These are phyloP conservation scores for Apotomis capreana DNA, from an alignment of 2,888 invertebrate species.

Conservation along the genomic window DNA sequence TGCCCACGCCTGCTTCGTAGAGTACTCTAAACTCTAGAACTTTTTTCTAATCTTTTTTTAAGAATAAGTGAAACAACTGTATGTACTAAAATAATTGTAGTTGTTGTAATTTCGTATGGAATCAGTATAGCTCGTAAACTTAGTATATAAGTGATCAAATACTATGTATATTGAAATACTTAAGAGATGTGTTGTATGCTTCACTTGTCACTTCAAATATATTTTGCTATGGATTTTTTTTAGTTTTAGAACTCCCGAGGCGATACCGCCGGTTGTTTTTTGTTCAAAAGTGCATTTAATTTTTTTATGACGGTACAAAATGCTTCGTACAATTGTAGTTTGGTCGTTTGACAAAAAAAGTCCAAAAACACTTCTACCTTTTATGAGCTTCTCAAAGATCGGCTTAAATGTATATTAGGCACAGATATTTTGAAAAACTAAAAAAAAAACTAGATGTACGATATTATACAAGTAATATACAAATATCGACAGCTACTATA, in stretches of 20 bases:
- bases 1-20: slow-evolving; percentile 41
- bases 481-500: slow-evolving; percentile 73
- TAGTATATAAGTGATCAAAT: slow-evolving; percentile 63
- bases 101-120: slow-evolving; percentile 76
- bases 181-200: slow-evolving; percentile 60
- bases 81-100: slow-evolving; percentile 72
- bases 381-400: slow-evolving; percentile 77
- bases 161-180: slow-evolving; percentile 71
- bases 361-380: slow-evolving; percentile 68
- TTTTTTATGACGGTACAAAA: slow-evolving; percentile 56
- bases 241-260: slow-evolving; percentile 27
- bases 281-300: slow-evolving; percentile 55
- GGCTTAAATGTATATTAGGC: slow-evolving; percentile 82
- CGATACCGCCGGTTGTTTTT: slow-evolving; percentile 21
- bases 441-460: slow-evolving; percentile 69
- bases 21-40: slow-evolving; percentile 42
- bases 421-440: slow-evolving; percentile 75
- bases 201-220: slow-evolving; percentile 47
- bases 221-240: slow-evolving; percentile 41
- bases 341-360: slow-evolving; percentile 58
- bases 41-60: slow-evolving; percentile 63
- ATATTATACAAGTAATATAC: slow-evolving; percentile 76
- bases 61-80: slow-evolving; percentile 63
- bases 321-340: slow-evolving; percentile 53
- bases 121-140: slow-evolving; percentile 65